Evolutionary conservation across 2,113 vertebrate genomes (phyloP).

Genomic region (Monarcha castaneiventris): DNA sequence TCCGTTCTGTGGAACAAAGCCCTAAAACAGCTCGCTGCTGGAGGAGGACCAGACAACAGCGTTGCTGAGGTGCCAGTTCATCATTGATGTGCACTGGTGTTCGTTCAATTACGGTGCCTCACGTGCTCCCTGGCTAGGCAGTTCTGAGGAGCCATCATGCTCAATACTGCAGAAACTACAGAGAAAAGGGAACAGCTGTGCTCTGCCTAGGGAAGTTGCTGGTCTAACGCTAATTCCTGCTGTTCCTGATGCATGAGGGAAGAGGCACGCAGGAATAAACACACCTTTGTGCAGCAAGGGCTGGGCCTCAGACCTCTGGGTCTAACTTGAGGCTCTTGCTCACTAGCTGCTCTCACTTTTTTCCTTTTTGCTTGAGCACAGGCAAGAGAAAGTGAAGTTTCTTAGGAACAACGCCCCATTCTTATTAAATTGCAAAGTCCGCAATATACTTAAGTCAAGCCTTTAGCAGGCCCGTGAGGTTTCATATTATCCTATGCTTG

Average conservation of each 20-base stretch:
- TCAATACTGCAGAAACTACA: not conserved
- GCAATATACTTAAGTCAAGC: constrained; percentile 46
- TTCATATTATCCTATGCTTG: constrained; percentile 68
- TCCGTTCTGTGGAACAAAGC: not conserved
- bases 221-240: not conserved
- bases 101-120: not conserved
- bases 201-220: not conserved
- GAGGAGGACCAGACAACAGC: not conserved
- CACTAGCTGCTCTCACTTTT: not conserved
- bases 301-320: not conserved
- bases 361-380: not conserved
- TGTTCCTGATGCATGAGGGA: not conserved
- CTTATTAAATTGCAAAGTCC: constrained; percentile 36
- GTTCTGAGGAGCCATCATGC: not conserved
- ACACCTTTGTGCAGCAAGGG: not conserved
- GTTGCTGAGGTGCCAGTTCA: not conserved
- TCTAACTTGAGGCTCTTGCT: not conserved
- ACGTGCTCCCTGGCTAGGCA: not conserved
- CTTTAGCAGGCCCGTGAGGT: constrained; percentile 63
- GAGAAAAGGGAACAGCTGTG: not conserved
- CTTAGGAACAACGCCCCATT: not conserved
- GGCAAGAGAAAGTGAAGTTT: constrained; percentile 19
- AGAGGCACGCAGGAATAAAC: not conserved
- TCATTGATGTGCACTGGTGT: not conserved
- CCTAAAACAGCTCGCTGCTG: not conserved